A percentile compares a stretch with the other conserved stretches of the same genome.
phyloP scores from a whole-genome alignment of 2,888 invertebrate species.

The Drosophila fungiperda region DNA sequence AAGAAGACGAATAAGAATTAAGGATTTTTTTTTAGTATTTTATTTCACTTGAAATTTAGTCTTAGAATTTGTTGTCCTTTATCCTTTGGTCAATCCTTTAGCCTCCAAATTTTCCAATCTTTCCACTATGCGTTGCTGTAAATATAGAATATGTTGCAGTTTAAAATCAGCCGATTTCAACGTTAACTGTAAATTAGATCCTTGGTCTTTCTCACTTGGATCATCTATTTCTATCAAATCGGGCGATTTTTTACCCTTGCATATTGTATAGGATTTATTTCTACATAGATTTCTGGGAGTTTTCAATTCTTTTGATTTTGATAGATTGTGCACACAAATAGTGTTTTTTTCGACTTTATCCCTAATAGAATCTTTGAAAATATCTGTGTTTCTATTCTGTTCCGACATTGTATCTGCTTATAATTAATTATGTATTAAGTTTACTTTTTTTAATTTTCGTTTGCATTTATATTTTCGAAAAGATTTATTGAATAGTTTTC shows the following conservation, averaged over 20 bases:
- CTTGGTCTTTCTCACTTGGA: too few relatives aligned
- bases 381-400: neutral
- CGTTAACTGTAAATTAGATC: neutral
- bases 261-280: conserved; percentile 32
- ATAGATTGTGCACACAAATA: neutral
- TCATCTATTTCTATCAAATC: conserved; percentile 15
- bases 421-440: neutral
- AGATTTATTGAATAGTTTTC: neutral
- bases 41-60: neutral
- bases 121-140: conserved; percentile 32
- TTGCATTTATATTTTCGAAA: neutral
- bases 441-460: neutral
- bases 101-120: conserved; percentile 3
- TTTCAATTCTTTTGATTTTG: neutral
- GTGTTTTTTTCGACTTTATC: conserved; percentile 2
- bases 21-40: neutral
- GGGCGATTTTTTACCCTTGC: conserved; percentile 28
- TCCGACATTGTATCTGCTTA: conserved; percentile 1
- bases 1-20: neutral
- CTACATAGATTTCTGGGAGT: neutral
- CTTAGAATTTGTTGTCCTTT: neutral
- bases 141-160: conserved; percentile 29
- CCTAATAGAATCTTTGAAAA: neutral
- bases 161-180: conserved; percentile 7
- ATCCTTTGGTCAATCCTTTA: neutral